Conservation (phyloP, 2,888 invertebrate genomes). For the Drosophila conformis region DNA sequence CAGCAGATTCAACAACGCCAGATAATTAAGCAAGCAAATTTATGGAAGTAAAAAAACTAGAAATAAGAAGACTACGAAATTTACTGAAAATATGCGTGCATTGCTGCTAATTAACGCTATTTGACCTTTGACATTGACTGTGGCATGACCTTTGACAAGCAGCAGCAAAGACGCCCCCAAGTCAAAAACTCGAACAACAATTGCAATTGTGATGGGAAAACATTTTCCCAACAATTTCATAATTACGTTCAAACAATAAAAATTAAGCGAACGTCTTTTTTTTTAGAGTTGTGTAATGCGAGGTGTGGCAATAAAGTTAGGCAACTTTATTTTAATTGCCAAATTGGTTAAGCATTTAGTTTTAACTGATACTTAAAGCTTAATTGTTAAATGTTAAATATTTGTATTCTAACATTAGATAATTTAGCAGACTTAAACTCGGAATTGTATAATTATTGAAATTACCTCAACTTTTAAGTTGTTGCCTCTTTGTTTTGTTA, state of each 20-base stretch:
- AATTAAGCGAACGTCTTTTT: slow-evolving; percentile 9
- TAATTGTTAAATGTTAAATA: slow-evolving; percentile 7
- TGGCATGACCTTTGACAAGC: slow-evolving; percentile 62
- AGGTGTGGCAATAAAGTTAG: slow-evolving; percentile 14
- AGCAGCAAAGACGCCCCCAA: slow-evolving; percentile 11
- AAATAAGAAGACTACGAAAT: slow-evolving; percentile 19
- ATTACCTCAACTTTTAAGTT: slow-evolving; percentile 18
- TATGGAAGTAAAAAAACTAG: slow-evolving; percentile 34
- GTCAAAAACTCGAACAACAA: slow-evolving; percentile 33
- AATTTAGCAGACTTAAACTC: slow-evolving; percentile 10
- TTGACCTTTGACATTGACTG: slow-evolving; percentile 66
- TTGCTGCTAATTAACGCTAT: slow-evolving; percentile 42
- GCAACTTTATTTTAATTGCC: not conserved
- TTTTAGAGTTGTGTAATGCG: slow-evolving; percentile 14
- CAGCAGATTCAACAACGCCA: slow-evolving; percentile 41
- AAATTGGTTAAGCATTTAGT: not conserved
- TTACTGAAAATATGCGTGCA: slow-evolving; percentile 35
- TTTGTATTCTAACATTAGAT: not conserved
- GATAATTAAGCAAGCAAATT: slow-evolving; percentile 56
- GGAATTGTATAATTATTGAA: not conserved
- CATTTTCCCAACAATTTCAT: slow-evolving; percentile 44
- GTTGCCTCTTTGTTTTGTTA: slow-evolving; percentile 14
- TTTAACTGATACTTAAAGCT: not conserved
- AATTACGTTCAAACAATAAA: slow-evolving; percentile 42
- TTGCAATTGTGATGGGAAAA: slow-evolving; percentile 39